phyloP scores from a whole-genome alignment of 2,888 invertebrate species.

The Holacanthella duospinosa region DNA sequence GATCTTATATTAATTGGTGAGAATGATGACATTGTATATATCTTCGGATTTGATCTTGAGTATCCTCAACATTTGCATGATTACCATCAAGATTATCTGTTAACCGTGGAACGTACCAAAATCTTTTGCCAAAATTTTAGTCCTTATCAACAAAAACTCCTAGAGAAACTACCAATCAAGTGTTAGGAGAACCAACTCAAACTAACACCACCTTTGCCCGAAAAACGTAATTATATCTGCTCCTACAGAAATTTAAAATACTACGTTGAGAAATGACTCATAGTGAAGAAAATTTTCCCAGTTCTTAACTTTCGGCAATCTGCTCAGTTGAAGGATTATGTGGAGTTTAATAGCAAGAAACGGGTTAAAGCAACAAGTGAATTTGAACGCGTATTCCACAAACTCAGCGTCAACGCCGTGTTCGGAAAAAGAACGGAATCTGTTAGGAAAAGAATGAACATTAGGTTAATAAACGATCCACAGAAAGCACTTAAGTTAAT shows the following conservation, averaged over 20 bases:
- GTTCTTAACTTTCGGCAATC: no score
- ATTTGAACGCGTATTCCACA: conserved; percentile 17
- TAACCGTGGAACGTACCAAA: no score
- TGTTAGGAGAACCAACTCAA: neutral
- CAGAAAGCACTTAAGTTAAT: neutral
- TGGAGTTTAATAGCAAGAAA: no score
- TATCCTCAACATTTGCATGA: neutral
- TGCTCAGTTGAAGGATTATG: no score
- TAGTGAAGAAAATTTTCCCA: no score
- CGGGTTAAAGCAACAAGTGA: no score
- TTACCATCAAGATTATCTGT: no score
- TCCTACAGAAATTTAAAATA: conserved; percentile 18
- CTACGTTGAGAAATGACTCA: no score
- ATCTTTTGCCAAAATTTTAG: no score
- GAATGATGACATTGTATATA: no score
- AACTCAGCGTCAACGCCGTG: conserved; percentile 7
- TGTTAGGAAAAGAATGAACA: neutral
- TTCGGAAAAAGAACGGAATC: no score
- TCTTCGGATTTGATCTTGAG: conserved; percentile 9
- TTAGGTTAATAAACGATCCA: neutral
- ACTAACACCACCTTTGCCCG: neutral
- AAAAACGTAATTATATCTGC: conserved; percentile 13
- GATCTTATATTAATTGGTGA: no score
- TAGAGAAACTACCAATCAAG: neutral
- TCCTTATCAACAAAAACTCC: conserved; percentile 8